Conservation (phyloP, 2,797 vertebrate species). For the Mus caroli region DNA sequence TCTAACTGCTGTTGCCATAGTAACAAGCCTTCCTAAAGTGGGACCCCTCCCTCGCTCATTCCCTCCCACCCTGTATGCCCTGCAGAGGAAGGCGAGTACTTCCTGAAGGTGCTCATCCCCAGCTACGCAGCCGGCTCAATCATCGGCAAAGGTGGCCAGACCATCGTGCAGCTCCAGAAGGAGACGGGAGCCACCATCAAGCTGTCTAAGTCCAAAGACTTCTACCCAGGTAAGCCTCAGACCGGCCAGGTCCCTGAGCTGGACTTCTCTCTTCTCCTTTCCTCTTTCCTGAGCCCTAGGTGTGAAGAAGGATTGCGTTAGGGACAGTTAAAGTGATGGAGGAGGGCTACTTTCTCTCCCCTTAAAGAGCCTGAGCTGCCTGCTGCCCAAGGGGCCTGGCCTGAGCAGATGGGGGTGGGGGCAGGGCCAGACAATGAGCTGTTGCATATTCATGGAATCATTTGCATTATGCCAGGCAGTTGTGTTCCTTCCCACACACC, state of each 20-base stretch:
- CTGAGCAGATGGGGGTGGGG: slow-evolving; percentile 83
- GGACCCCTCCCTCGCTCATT: neutral
- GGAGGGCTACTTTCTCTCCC: neutral
- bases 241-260: neutral
- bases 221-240: slow-evolving; percentile 94
- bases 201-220: slow-evolving; percentile 99
- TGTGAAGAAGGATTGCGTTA: neutral
- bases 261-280: neutral
- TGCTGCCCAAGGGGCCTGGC: slow-evolving; percentile 65
- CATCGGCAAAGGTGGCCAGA: slow-evolving; percentile 97
- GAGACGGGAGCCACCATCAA: slow-evolving; percentile 98
- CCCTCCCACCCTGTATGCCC: slow-evolving; percentile 34
- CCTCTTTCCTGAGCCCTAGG: slow-evolving; percentile 27
- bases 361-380: slow-evolving; percentile 28
- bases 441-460: slow-evolving; percentile 83
- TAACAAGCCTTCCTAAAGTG: neutral
- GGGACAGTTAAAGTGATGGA: neutral
- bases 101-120: slow-evolving; percentile 98
- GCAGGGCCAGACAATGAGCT: slow-evolving; percentile 79
- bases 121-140: slow-evolving; percentile 98
- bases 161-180: slow-evolving; percentile 97
- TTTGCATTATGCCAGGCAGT: slow-evolving; percentile 82
- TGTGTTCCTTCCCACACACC: slow-evolving; percentile 84
- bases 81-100: slow-evolving; percentile 96
- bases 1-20: neutral